Percentiles rank a stretch among this genome's conserved stretches.
These are phyloP conservation scores for Trypoxylus dichotomus DNA, from an alignment of 1,140 invertebrate species.

Conservation along the genomic window DNA sequence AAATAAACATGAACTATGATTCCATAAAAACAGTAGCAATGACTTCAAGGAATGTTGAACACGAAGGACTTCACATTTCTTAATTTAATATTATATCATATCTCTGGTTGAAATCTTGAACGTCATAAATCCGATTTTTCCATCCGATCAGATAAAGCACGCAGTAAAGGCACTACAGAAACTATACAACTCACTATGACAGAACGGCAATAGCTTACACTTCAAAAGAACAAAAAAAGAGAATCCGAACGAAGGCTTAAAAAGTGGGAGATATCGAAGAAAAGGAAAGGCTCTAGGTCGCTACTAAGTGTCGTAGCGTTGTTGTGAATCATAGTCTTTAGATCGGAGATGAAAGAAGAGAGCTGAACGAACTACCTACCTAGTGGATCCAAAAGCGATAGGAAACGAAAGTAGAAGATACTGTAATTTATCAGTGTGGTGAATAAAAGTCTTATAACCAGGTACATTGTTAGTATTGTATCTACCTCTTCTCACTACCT, in stretches of 20 bases:
- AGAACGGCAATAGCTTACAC: not conserved
- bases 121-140: conserved; percentile 14
- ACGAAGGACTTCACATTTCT: not conserved
- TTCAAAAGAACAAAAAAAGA: not conserved
- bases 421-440: not conserved
- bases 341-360: not conserved
- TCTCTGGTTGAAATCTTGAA: not conserved
- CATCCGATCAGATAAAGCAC: conserved; percentile 11
- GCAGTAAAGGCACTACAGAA: not conserved
- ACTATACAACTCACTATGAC: not conserved
- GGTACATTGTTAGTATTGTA: not conserved
- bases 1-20: not conserved
- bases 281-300: not conserved
- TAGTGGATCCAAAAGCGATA: not conserved
- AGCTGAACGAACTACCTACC: not conserved
- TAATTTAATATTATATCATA: conserved; percentile 16
- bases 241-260: not conserved
- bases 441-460: not conserved
- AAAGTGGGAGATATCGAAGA: not conserved
- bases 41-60: not conserved
- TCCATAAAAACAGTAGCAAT: not conserved
- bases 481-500: conserved; percentile 7
- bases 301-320: not conserved
- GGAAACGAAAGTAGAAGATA: conserved; percentile 1
- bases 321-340: not conserved